These are phyloP conservation scores for Encarsia formosa DNA, from an alignment of 2,888 invertebrate genomes.

Conservation along the genomic window DNA sequence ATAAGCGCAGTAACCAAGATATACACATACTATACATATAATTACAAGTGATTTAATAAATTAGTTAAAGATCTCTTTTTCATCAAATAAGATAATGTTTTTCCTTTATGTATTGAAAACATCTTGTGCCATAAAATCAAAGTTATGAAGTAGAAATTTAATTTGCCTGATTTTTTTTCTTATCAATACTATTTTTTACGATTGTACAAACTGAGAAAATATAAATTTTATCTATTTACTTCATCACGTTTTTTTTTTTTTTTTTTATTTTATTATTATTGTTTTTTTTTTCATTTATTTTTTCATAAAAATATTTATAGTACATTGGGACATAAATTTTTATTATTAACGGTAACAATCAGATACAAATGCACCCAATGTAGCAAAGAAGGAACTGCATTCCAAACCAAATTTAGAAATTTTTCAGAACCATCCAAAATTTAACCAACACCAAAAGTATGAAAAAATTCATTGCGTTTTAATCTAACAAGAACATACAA, in stretches of 20 bases:
- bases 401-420: slow-evolving; percentile 21
- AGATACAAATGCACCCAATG: slow-evolving; percentile 24
- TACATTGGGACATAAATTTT: slow-evolving; percentile 16
- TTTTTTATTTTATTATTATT: no score
- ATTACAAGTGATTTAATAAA: slow-evolving; percentile 36
- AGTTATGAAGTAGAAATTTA: no score
- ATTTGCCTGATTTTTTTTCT: no score
- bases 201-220: not conserved
- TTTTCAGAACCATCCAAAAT: slow-evolving; percentile 10
- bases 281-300: no score
- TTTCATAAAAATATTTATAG: slow-evolving; percentile 19
- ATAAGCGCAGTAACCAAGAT: slow-evolving; percentile 49
- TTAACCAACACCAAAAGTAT: slow-evolving; percentile 24
- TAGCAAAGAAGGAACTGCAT: slow-evolving; percentile 16
- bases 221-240: no score
- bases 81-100: not conserved
- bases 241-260: no score
- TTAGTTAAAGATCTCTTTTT: slow-evolving; percentile 22
- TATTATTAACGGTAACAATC: slow-evolving; percentile 20
- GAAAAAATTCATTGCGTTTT: slow-evolving; percentile 15
- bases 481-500: slow-evolving; percentile 22
- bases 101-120: not conserved
- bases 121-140: no score
- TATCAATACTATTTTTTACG: no score
- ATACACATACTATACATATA: slow-evolving; percentile 50